Conservation (phyloP, 2,113 vertebrate species). For the Thalassarche chlororhynchos region DNA sequence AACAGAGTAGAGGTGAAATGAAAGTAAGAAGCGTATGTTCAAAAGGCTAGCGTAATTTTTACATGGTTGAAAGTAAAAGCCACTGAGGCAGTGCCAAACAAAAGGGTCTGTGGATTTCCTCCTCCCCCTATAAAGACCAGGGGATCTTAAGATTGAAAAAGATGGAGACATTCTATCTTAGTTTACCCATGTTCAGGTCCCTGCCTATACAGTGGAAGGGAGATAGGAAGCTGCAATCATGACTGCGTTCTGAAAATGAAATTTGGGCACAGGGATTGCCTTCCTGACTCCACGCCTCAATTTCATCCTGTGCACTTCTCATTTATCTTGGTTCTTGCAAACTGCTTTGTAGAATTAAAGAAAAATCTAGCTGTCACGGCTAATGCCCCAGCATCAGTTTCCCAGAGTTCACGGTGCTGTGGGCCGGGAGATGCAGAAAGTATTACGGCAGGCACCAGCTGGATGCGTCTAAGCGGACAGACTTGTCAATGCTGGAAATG, state of each 20-base stretch:
- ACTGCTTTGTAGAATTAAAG: neutral
- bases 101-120: neutral
- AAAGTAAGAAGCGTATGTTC: neutral
- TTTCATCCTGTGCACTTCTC: neutral
- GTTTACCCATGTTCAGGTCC: neutral
- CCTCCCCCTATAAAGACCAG: neutral
- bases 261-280: neutral
- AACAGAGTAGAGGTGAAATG: neutral
- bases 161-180: neutral
- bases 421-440: neutral
- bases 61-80: neutral
- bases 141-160: neutral
- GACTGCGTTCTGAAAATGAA: neutral
- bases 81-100: neutral
- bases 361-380: neutral
- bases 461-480: neutral
- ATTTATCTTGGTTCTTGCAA: neutral
- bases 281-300: neutral
- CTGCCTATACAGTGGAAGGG: neutral
- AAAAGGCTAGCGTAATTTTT: neutral
- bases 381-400: neutral
- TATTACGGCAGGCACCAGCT: neutral
- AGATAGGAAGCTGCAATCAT: neutral
- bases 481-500: neutral
- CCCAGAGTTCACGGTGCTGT: neutral